Evolutionary conservation across 2,113 vertebrate species (phyloP).

Genomic region (Pangasianodon gigas): DNA sequence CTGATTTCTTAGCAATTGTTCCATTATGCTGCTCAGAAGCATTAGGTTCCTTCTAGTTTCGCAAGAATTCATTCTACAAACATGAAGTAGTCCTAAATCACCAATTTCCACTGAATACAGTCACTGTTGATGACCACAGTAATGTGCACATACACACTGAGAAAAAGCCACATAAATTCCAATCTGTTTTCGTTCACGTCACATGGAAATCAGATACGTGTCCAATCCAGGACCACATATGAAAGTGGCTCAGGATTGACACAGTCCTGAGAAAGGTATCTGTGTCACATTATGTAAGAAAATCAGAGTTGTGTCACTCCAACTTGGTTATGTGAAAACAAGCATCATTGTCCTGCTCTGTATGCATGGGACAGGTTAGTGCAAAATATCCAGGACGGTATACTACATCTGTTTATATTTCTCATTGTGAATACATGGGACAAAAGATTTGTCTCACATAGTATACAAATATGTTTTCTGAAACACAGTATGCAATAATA

Average conservation of each 20-base stretch:
- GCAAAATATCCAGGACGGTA: background rate
- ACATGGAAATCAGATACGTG: background rate
- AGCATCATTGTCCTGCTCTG: background rate
- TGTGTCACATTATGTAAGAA: background rate
- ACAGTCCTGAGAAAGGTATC: background rate
- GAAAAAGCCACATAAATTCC: background rate
- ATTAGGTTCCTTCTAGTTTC: background rate
- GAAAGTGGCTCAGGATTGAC: background rate
- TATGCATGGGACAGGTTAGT: background rate
- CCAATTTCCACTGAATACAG: background rate
- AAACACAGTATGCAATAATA: background rate
- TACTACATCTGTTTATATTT: background rate
- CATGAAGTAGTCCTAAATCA: background rate
- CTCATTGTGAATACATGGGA: background rate
- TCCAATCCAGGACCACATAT: background rate
- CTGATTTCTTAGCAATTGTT: background rate
- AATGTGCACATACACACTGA: background rate
- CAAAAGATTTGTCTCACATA: background rate
- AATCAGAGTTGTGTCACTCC: background rate
- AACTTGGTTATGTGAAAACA: background rate
- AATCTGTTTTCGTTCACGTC: background rate
- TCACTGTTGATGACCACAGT: background rate
- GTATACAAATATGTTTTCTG: background rate
- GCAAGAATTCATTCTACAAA: background rate
- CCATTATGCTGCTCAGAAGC: background rate